Percentiles rank a stretch among this genome's conserved stretches.
phyloP scores from a whole-genome alignment of 2,797 vertebrate genomes.

The Danio albolineatus region DNA sequence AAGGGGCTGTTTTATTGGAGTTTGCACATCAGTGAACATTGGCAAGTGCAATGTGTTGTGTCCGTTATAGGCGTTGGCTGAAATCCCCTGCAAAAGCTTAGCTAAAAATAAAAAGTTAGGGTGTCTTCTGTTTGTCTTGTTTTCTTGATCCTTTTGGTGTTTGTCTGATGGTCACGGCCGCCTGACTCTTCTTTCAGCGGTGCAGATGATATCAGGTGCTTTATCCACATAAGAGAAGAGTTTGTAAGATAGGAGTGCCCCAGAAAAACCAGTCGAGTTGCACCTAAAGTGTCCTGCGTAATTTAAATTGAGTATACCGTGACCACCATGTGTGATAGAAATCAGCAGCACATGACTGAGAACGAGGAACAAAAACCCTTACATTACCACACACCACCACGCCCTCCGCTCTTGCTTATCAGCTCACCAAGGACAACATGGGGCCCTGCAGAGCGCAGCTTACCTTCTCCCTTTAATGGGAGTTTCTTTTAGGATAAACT shows the following conservation, averaged over 20 bases:
- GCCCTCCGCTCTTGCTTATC: background rate
- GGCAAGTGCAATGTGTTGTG: background rate
- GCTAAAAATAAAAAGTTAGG: conserved; percentile 25
- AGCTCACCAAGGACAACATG: conserved; percentile 19
- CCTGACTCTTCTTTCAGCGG: conserved; percentile 21
- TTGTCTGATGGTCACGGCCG: conserved; percentile 36
- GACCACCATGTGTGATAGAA: conserved; percentile 12
- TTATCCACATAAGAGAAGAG: conserved; percentile 29
- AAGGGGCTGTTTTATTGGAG: conserved; percentile 19
- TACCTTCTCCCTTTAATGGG: background rate
- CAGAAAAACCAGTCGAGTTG: conserved; percentile 50
- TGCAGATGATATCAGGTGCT: conserved; percentile 45
- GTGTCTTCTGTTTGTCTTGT: conserved; percentile 46
- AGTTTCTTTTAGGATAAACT: background rate
- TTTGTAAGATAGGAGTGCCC: conserved; percentile 23
- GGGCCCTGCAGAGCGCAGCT: conserved; percentile 9
- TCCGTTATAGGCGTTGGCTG: background rate
- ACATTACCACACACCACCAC: conserved; percentile 1
- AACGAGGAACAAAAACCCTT: conserved; percentile 2
- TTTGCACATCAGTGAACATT: conserved; percentile 25
- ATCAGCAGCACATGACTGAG: background rate
- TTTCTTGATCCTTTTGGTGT: background rate
- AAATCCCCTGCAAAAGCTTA: conserved; percentile 26
- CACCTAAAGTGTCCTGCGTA: conserved; percentile 18
- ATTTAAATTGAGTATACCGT: background rate